Evolutionary conservation across 2,113 vertebrate genomes (phyloP), one percentile per base, ranked within the genome.

Genomic region (Promerops cafer): DNA sequence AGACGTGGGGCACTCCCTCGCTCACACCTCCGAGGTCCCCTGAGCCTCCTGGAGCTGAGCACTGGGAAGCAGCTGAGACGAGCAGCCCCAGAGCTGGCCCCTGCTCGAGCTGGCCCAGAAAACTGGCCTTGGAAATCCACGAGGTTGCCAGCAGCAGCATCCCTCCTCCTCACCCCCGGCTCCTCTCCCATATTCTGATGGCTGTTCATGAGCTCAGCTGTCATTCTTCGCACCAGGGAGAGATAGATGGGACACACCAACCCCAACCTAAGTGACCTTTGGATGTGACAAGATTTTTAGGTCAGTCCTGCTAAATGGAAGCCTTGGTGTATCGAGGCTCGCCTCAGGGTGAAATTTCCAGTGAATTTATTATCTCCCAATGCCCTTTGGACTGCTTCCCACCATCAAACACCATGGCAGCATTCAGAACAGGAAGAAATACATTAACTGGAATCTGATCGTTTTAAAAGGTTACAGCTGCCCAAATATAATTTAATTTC

Each of bases 401-500:
- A 98, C 98, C 97, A 98, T 98, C 98, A 98, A 98, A 98, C 97
- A 98, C 97, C 94, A 97, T 97, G 98, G 98, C 98, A 98, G 98
- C 97, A 97, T 97, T 97, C 96, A 95, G 98, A 98, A 98, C 97
- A 98, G 98, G 98, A 98, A 98, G 98, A 98, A 98, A 98, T 98
- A 98, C 98, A 98, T 98, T 98, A 98, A 98, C 98, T 98, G 97
- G 98, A 98, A 98, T 98, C 98, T 98, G 98, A 98, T 98, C 97
- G 93, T 98, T 98, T 98, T 98, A 98, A 98, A 98, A 98, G 98
- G 98, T 98, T 98, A 98, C 98, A 98, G 98, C 98, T 98, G 98
- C 98, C 98, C 98, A 98, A 98, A 98, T 98, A 98, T 98, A 98
- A 98, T 98, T 98, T 98, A 98, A 98, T 98, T 98, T 98, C 98